These are phyloP conservation scores for Smutsia gigantea DNA, from an alignment of 2,797 vertebrate species.

Conservation along the genomic window DNA sequence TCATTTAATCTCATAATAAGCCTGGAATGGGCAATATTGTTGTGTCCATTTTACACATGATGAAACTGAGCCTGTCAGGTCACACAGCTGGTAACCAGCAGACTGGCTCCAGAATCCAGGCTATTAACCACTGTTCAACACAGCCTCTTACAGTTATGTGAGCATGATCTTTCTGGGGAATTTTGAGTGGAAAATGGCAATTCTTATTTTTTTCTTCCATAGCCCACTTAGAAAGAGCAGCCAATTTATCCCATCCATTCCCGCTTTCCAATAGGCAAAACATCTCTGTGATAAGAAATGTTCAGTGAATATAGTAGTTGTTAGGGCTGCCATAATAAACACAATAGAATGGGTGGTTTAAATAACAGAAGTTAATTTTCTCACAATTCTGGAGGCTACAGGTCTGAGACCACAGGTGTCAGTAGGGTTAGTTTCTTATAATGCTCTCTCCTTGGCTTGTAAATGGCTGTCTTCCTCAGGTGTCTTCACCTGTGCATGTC, in stretches of 20 bases:
- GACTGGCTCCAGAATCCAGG: background rate
- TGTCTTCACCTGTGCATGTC: background rate
- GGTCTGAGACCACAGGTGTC: background rate
- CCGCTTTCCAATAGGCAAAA: background rate
- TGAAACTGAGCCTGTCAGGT: background rate
- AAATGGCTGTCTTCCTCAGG: background rate
- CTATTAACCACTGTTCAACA: background rate
- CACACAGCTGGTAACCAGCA: background rate
- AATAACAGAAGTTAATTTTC: background rate
- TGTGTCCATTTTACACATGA: background rate
- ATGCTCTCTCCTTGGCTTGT: background rate
- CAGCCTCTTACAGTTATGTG: background rate
- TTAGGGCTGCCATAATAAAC: background rate
- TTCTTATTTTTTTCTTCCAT: background rate
- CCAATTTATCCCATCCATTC: background rate
- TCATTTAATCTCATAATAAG: background rate
- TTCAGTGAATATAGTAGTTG: background rate
- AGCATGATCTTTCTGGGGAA: background rate
- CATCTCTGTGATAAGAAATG: background rate
- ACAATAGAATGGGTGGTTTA: background rate
- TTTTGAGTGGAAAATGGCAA: background rate
- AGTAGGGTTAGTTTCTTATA: background rate
- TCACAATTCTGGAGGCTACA: background rate
- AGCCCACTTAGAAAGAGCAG: background rate
- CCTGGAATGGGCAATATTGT: background rate